These are phyloP conservation scores for Halocynthia roretzi DNA, from an alignment of 23 tunicate species.

Conservation along the genomic window DNA sequence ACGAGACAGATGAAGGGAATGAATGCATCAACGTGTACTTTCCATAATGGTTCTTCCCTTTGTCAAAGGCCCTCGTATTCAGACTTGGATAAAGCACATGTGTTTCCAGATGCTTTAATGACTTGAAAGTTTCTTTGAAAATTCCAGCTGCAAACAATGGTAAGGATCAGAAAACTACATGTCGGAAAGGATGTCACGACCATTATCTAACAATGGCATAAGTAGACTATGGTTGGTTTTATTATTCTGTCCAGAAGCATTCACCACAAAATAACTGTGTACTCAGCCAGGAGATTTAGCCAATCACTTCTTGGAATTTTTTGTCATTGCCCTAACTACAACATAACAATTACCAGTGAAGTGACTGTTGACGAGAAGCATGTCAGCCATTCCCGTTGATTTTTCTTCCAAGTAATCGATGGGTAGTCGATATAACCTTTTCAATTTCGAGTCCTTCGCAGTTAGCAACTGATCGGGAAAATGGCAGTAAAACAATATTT, in stretches of 20 bases:
- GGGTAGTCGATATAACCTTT: constrained; percentile 59
- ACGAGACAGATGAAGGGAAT: constrained; percentile 17
- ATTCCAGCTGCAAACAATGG: constrained; percentile 18
- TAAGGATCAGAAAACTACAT: neutral
- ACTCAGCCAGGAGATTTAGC: too few relatives aligned
- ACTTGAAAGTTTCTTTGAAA: constrained; percentile 59
- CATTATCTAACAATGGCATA: too few relatives aligned
- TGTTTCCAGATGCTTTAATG: constrained; percentile 37
- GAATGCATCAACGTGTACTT: neutral
- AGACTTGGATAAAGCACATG: constrained; percentile 84
- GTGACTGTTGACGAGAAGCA: constrained; percentile 82
- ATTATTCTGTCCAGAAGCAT: too few relatives aligned
- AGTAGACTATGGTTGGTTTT: too few relatives aligned
- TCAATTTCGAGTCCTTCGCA: constrained; percentile 37
- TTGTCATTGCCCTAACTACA: too few relatives aligned
- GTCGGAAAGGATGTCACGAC: neutral
- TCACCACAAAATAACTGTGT: too few relatives aligned
- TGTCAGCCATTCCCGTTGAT: constrained; percentile 87
- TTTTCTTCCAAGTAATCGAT: constrained; percentile 86
- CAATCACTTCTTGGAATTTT: too few relatives aligned
- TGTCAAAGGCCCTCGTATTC: constrained; percentile 51
- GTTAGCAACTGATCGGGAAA: constrained; percentile 92
- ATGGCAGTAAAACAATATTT: constrained; percentile 90
- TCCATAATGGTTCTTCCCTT: constrained; percentile 6
- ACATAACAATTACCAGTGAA: constrained; percentile 54